A percentile compares a stretch with the other conserved stretches of the same genome.
Conservation (phyloP, 2,113 vertebrate genomes). For the Bos javanicus region DNA sequence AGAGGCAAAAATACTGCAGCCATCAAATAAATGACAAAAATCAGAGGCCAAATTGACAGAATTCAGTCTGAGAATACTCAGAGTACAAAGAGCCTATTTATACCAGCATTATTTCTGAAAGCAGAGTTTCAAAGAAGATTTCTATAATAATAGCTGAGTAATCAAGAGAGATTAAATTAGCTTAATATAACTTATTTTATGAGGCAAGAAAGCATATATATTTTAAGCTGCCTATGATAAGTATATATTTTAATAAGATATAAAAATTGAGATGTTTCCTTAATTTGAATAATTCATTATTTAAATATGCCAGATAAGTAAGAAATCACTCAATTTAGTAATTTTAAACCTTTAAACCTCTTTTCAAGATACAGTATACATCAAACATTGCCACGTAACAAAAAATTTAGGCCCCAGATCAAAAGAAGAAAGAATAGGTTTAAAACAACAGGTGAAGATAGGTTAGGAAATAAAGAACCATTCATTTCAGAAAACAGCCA, state of each 20-base stretch:
- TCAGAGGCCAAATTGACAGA: neutral
- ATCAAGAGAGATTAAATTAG: neutral
- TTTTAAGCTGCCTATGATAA: neutral
- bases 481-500: neutral
- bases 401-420: neutral
- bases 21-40: neutral
- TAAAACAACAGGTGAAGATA: neutral
- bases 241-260: neutral
- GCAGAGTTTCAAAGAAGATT: neutral
- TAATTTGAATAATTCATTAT: neutral
- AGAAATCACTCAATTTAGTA: neutral
- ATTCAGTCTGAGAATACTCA: neutral
- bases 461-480: neutral
- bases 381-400: neutral
- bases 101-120: neutral
- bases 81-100: neutral
- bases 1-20: neutral
- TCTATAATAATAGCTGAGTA: neutral
- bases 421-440: neutral
- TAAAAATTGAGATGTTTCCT: neutral
- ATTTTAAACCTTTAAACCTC: neutral
- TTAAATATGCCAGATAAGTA: neutral
- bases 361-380: conserved; percentile 12
- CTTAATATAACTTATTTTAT: neutral
- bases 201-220: neutral